Base-by-base conservation (phyloP, 2,888 invertebrate genomes). In the Hirtodrosophila duncani region DNA sequence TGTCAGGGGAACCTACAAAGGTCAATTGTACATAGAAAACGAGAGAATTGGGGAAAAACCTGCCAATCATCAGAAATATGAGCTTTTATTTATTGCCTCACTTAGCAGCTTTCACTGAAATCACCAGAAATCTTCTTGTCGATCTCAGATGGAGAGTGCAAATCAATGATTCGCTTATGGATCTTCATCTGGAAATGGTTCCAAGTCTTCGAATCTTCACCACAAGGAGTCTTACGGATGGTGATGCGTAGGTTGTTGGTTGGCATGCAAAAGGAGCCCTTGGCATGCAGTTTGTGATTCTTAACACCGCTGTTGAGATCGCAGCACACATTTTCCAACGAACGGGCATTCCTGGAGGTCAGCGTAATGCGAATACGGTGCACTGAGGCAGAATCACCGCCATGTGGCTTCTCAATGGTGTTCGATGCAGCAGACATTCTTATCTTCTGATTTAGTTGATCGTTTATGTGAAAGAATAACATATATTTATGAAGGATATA, bases 171-270 rank as follows among this genome's bases (percentile, higher is more conserved):
- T 65, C 99, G 90, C 88, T 99, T 99, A 90, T 99, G 99, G 83
- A 99, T 98, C 68, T 99, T 90, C 98, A 99, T 99, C 89, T 94
- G 93, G 89, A 93, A 96, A 59, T 98, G 91, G 90, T 99, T 99
- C 99, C 99, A 99, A 34, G 99, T 99, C 89, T 99, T 99, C 66
- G 99, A 99, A 88, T 99, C 99, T 88, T 99, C 99, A 90, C 99
- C 99, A 86, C 99, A 99, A 84, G 99, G 99, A 14, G 99, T 99
- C 88, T 99, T 99, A 78, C 99, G 92, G 52, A 99, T 99, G 23
- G 99, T 99, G 88, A 99, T 99, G 82, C 99, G 93, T 48, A 99
- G 91, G 63, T 93, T 91, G 89, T 99, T 99, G 69, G 99, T 99
- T 29, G 99, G 99, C 97, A 99, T 97, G 84, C 99, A 94, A 52